Evolutionary conservation across 2,797 vertebrate genomes (phyloP), one percentile per base, ranked within the genome.

Genomic region (Borostomias antarcticus): DNA sequence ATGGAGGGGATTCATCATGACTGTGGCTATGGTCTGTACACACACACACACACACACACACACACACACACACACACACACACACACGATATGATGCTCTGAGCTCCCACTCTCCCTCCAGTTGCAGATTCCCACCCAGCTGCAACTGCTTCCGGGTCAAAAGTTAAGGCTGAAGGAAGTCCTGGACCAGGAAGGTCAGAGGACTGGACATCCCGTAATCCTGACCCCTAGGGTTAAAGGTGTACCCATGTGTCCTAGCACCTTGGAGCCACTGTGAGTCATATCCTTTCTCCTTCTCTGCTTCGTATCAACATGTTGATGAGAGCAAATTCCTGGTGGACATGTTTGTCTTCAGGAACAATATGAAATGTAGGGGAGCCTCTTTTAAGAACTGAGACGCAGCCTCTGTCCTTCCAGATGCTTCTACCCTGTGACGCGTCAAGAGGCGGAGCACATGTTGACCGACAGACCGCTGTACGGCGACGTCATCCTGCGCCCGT

Each of bases 91-190:
- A 35, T 35, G 35, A 37, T 37, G 35, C 8, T 11, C 35, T 37
- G 35, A 37, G 13, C 5, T 8, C 35, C n/a, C 35, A 8, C 21
- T 48, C 7, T 19, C 19, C 2, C 21, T 5, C 45, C 35, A 37
- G 35, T 11, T 37, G 35, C 35, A 37, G 35, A 37, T 37, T 37
- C 45, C 45, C 17, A 19, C 45, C 45, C 45, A 48, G 45, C 17
- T 48, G n/a, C 45, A 48, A 21, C 45, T 48, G 5, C 45, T 48
- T 48, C 45, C 17, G 45, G 45, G 45, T 48, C 45, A 48, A 19
- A 48, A 6, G 45, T 48, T 48, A 48, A 17, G n/a, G 45, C 45
- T 48, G n/a, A 6, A 48, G 45, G 45, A 48, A 48, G 45, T 48
- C 19, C 45, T 48, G 45, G 19, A 48, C 1, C 45, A 48, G 45